Base-by-base conservation (phyloP, 2,888 invertebrate genomes). In the Lasiommata megera region DNA sequence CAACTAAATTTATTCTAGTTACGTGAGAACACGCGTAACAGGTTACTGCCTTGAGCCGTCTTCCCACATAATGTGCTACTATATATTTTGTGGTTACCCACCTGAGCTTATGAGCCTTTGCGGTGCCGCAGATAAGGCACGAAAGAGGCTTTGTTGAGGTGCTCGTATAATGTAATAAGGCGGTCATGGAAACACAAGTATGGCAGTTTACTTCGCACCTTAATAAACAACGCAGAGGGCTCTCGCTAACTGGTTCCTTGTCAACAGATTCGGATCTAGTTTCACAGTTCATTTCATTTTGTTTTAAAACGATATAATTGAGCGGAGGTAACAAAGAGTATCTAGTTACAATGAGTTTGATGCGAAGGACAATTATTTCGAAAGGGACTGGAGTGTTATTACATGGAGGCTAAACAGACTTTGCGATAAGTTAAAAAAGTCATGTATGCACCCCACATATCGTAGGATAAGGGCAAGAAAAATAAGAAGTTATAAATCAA, bases 71-170 rank as follows among this genome's bases (percentile, higher is more conserved):
- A 88, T 86, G 82, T 85, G 82, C 73, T 82, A 82, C 84, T 87
- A 87, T 85, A 84, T 88, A 84, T 88, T 84, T 76, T 65, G 79
- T 84, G 85, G 87, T 87, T 87, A 46, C 84, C 84, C 83, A 85
- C 84, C 79, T 80, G 80, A 71, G 87, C 84, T 87, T 86, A 88
- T 80, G 80, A 82, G 73, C 84, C 82, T 86, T 87, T 81, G 80
- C 77, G 82, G 78, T 74, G 70, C 79, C 76, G 74, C 77, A 83
- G 88, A 88, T 88, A 88, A 87, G 88, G 85, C 88, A 87, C 87
- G 85, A 72, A 70, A 73, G 76, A 79, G 84, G 80, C 84, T 84
- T 82, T 82, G 83, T 79, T 67, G 71, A 79, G 81, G 79, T 79
- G 77, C 81, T 80, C 78, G 71, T 77, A 77, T 77, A 76, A 79